These are phyloP conservation scores for Hycleus cichorii DNA, from an alignment of 1,140 invertebrate species.

Conservation along the genomic window DNA sequence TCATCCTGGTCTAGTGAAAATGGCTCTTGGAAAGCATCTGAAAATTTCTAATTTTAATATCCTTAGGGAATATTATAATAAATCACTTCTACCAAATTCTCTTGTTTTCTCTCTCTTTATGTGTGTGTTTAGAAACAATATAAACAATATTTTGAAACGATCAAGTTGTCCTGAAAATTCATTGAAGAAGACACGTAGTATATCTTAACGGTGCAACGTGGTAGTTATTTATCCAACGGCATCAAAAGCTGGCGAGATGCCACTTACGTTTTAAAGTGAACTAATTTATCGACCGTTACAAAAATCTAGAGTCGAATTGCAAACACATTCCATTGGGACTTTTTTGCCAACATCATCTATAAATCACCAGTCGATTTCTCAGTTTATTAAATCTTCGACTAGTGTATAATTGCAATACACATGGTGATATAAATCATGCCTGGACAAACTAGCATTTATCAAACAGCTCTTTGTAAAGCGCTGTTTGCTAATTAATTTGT, in stretches of 20 bases:
- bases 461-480: no score
- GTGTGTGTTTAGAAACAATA: no score
- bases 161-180: slow-evolving; percentile 15
- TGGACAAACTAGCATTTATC: no score
- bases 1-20: no score
- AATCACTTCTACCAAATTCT: not conserved
- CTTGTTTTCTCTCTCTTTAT: no score
- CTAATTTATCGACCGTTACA: slow-evolving; percentile 27
- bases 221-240: slow-evolving; percentile 29
- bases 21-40: no score
- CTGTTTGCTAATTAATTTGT: no score
- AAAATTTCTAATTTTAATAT: not conserved
- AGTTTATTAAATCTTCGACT: slow-evolving; percentile 37
- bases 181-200: slow-evolving; percentile 17
- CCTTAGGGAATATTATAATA: slow-evolving; percentile 6
- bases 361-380: slow-evolving; percentile 35
- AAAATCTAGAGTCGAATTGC: slow-evolving; percentile 23
- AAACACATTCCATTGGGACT: slow-evolving; percentile 16
- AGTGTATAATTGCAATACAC: slow-evolving; percentile 37
- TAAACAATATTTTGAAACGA: slow-evolving; percentile 9
- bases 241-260: slow-evolving; percentile 29
- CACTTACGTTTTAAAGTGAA: slow-evolving; percentile 17
- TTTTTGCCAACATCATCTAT: slow-evolving; percentile 17
- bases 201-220: slow-evolving; percentile 22
- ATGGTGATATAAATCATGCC: slow-evolving; percentile 33